Evolutionary conservation across 2,888 invertebrate species (phyloP).

Genomic region (Erpobdella octoculata): DNA sequence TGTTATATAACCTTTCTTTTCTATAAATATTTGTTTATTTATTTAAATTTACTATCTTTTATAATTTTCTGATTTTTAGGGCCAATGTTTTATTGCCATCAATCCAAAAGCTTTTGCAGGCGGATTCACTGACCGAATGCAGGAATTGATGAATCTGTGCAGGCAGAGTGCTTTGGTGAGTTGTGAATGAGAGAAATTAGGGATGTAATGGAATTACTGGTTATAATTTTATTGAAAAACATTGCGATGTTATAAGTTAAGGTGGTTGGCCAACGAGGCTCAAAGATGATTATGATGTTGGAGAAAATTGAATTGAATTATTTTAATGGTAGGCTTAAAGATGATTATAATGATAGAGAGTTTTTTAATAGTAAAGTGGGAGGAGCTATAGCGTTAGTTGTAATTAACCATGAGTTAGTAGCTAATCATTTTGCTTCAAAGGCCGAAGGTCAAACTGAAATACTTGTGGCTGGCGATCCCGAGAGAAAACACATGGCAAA

Average conservation of each 20-base stretch:
- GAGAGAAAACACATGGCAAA: slow-evolving; percentile 64
- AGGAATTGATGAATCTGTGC: slow-evolving; percentile 64
- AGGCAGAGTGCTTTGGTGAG: slow-evolving; percentile 62
- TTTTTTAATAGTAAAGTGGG: too few species aligned
- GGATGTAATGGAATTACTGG: background rate
- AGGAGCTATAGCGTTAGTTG: too few species aligned
- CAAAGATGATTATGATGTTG: background rate
- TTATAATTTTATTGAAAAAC: background rate
- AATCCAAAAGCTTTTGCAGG: slow-evolving; percentile 74
- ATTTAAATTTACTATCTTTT: too few species aligned
- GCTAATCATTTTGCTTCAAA: slow-evolving; percentile 37
- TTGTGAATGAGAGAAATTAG: slow-evolving; percentile 10
- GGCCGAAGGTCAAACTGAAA: slow-evolving; percentile 58
- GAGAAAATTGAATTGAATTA: background rate
- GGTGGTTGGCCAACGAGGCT: background rate
- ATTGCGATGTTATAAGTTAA: background rate
- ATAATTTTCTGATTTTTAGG: slow-evolving; percentile 51
- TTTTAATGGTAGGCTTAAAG: background rate
- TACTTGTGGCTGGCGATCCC: slow-evolving; percentile 78
- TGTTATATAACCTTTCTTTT: too few species aligned
- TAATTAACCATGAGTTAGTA: too few species aligned
- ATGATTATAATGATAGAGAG: slow-evolving; percentile 1
- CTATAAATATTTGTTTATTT: too few species aligned
- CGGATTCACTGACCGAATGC: slow-evolving; percentile 68
- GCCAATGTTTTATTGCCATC: slow-evolving; percentile 80